Evolutionary conservation across 2,113 vertebrate species (phyloP), one percentile per base, ranked within the genome.

Genomic region (Corapipo altera): DNA sequence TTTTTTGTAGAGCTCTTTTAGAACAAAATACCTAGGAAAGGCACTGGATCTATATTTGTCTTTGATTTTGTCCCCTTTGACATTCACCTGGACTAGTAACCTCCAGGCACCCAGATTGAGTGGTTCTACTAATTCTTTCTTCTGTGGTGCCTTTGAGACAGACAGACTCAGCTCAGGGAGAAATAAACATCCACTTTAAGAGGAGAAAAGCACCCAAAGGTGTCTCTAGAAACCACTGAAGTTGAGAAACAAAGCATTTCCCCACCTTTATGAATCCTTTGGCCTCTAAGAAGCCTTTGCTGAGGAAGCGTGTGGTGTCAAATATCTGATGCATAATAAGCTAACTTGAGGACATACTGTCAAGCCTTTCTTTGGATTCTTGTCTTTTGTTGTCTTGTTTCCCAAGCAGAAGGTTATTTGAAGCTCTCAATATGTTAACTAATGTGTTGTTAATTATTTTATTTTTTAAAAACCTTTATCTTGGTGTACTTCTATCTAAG

Each of bases 381-480:
- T 70, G 54, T 57, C 48, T 89, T 82, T 89, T 86, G 26, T 87
- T 90, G 61, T 54, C 74, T 75, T 92, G 27, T 87, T 94, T 91
- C 72, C 37, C 11, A 71, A 93, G 18, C 78, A 91, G 88, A 92
- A 80, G 70, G 74, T 76, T 95, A 79, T 80, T 85, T 92, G 92
- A 91, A 92, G 51, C 58, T 91, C 46, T 86, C 81, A 91, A 37
- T 93, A 75, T 87, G 87, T 91, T 94, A 91, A 93, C 70, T 94
- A 94, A 86, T 58, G 32, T 49, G 51, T 49, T 89, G 52, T 55
- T 92, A 88, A 88, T 95, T 81, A 44, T 81, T 94, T 95, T 84
- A 43, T 86, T 77, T 85, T 58, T 23, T 0, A 48, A 72, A 92
- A 95, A 52, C 5, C 77, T 85, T 89, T 93, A 71, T 96, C 78